These are phyloP conservation scores for Alfaro cultratus DNA, from an alignment of 2,797 vertebrate genomes.

Conservation along the genomic window DNA sequence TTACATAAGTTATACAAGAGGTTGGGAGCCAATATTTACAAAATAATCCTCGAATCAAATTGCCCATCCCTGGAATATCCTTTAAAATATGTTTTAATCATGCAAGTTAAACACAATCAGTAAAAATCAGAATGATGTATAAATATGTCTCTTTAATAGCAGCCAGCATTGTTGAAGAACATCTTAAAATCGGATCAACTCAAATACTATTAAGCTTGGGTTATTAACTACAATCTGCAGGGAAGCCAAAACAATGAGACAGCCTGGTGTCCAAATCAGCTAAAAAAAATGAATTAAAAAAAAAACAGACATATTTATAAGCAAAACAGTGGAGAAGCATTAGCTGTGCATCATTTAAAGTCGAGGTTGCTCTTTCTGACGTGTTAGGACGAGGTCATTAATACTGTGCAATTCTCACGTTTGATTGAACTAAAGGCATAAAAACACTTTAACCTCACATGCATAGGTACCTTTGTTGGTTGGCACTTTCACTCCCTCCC, in stretches of 20 bases:
- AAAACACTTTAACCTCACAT: constrained; percentile 50
- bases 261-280: constrained; percentile 19
- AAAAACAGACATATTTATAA: constrained; percentile 13
- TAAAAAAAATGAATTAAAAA: not conserved
- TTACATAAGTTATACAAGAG: not conserved
- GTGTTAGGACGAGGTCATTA: constrained; percentile 79
- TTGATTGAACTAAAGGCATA: constrained; percentile 45
- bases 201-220: constrained; percentile 15
- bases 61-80: constrained; percentile 3
- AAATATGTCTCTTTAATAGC: constrained; percentile 60
- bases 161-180: constrained; percentile 47
- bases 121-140: constrained; percentile 34
- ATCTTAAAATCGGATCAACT: constrained; percentile 37
- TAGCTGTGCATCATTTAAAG: constrained; percentile 70
- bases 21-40: not conserved
- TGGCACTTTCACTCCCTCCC: constrained; percentile 26
- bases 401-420: constrained; percentile 80
- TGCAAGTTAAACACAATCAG: constrained; percentile 28
- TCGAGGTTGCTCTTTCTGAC: constrained; percentile 74
- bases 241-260: constrained; percentile 30
- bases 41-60: not conserved
- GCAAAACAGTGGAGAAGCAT: constrained; percentile 48
- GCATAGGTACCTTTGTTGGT: constrained; percentile 35
- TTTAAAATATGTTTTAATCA: constrained; percentile 6
- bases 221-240: constrained; percentile 19